Percentiles rank a stretch among this genome's conserved stretches.
phyloP scores from a whole-genome alignment of 2,113 vertebrate species.

The Chrysochloris asiatica region DNA sequence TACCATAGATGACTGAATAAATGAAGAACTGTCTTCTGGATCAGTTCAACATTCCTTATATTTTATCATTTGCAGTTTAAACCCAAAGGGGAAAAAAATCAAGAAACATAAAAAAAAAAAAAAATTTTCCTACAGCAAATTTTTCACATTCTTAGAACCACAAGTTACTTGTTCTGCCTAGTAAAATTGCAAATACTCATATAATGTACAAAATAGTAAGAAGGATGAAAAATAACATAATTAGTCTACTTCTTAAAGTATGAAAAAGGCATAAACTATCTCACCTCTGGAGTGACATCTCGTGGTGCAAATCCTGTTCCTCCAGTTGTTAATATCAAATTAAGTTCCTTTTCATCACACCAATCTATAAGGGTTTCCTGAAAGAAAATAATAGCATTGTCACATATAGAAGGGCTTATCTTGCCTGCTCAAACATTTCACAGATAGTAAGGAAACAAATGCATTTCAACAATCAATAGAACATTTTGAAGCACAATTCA shows the following conservation, averaged over 20 bases:
- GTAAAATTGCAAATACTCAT: constrained; percentile 41
- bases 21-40: constrained; percentile 25
- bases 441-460: constrained; percentile 20
- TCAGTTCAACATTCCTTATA: constrained; percentile 18
- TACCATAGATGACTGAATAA: constrained; percentile 5
- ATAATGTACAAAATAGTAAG: constrained; percentile 44
- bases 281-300: constrained; percentile 99
- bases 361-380: constrained; percentile 98
- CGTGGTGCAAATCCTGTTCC: constrained; percentile 98
- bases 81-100: constrained; percentile 8
- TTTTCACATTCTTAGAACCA: constrained; percentile 27
- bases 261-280: constrained; percentile 73
- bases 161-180: not conserved
- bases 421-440: constrained; percentile 37
- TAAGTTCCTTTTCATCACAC: constrained; percentile 99
- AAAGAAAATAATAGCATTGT: constrained; percentile 79
- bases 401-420: constrained; percentile 36
- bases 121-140: not conserved
- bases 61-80: constrained; percentile 40
- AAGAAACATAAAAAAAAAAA: not conserved
- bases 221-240: not conserved
- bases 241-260: constrained; percentile 42
- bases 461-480: constrained; percentile 13
- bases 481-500: constrained; percentile 44
- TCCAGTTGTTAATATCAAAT: constrained; percentile 98